These are phyloP conservation scores for Drosophila picticornis DNA, from an alignment of 2,888 invertebrate genomes.

Conservation along the genomic window DNA sequence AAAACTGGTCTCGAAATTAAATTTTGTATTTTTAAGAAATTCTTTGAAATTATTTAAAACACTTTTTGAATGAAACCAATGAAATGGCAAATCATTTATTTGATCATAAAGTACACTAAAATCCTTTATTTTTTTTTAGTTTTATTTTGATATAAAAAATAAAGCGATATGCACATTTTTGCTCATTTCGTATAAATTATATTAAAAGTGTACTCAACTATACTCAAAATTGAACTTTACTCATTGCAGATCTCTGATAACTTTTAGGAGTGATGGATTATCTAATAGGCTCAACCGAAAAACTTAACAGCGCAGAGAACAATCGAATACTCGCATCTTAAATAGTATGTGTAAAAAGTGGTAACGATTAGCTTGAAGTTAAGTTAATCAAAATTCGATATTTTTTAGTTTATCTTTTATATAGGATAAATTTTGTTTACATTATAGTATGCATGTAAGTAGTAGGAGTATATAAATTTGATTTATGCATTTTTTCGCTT, in stretches of 20 bases:
- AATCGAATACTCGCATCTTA: slow-evolving; percentile 20
- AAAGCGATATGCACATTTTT: too few relatives aligned
- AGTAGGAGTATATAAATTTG: slow-evolving; percentile 54
- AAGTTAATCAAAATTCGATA: slow-evolving; percentile 42
- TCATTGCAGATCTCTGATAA: slow-evolving; percentile 13
- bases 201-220: neutral
- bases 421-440: slow-evolving; percentile 32
- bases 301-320: slow-evolving; percentile 32
- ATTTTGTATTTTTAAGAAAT: neutral
- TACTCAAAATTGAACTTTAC: neutral
- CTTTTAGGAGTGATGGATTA: slow-evolving; percentile 17
- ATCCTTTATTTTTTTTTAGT: neutral
- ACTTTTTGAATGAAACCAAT: neutral
- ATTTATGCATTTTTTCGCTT: slow-evolving; percentile 46
- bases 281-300: slow-evolving; percentile 6
- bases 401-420: slow-evolving; percentile 4
- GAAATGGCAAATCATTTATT: neutral
- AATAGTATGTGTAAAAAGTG: slow-evolving; percentile 16
- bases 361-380: slow-evolving; percentile 45
- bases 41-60: neutral
- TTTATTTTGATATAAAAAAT: neutral
- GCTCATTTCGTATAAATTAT: too few relatives aligned
- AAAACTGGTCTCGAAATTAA: neutral
- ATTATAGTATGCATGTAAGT: slow-evolving; percentile 14
- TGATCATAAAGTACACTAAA: neutral